Conservation (phyloP, 2,797 vertebrate species). For the Lepus townsendii region DNA sequence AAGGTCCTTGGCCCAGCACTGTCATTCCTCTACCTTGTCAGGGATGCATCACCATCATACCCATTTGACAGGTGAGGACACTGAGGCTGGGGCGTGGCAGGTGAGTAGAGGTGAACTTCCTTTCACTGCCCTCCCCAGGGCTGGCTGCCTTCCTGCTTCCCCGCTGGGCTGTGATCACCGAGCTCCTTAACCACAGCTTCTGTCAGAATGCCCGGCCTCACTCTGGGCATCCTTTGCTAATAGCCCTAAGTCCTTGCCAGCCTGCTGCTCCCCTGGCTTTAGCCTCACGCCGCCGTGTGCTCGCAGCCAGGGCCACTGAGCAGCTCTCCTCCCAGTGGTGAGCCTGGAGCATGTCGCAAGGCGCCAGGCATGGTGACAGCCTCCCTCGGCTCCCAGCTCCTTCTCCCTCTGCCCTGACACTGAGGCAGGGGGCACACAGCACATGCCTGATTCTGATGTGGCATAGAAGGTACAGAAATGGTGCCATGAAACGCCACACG, state of each 20-base stretch:
- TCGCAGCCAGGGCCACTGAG: background rate
- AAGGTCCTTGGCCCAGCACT: accelerated
- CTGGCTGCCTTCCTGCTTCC: background rate
- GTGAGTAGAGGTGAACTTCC: background rate
- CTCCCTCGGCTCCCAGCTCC: background rate
- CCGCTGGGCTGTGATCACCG: background rate
- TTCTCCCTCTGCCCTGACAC: background rate
- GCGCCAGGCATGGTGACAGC: background rate
- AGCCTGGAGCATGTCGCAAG: background rate
- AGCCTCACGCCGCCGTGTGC: background rate
- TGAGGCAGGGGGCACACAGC: background rate
- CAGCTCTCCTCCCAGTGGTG: conserved; percentile 47
- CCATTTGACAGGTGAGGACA: background rate
- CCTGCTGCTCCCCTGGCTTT: conserved; percentile 52
- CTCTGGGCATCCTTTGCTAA: conserved; percentile 47
- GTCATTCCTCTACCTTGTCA: background rate
- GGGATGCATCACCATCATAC: background rate
- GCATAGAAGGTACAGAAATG: background rate
- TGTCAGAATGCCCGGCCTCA: conserved; percentile 39
- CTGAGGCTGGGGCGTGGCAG: background rate
- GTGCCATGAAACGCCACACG: background rate
- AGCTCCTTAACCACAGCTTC: background rate
- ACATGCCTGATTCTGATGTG: background rate
- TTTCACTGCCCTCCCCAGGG: background rate
- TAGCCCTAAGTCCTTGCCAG: conserved; percentile 46